Evolutionary conservation across 2,797 vertebrate genomes (phyloP), one percentile per base, ranked within the genome.

Genomic region (Delichon dasypus): DNA sequence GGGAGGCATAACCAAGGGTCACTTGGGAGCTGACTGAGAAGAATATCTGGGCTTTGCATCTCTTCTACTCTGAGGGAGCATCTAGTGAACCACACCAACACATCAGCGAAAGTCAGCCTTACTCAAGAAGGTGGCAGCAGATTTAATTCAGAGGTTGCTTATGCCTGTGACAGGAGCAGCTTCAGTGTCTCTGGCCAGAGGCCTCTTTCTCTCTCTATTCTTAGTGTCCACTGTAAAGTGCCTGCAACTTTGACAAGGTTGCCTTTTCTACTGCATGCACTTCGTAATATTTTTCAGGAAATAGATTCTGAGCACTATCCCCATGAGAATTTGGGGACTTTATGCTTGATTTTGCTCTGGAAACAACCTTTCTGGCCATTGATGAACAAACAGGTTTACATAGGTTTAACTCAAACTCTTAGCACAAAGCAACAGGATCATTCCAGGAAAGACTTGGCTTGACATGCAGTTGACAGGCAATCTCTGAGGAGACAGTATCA

Each of bases 131-230:
- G n/a, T 10, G 7, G 20, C 30, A 75, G 48, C 38, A 54, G 42
- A 65, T 79, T 83, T 70, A 75, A 60, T 60, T 71, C 22, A 51
- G 57, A 78, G 13, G 8, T 25, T 81, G 25, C 36, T 72, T 62
- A 27, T 30, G 10, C 15, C 42, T 70, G 9, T 55, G 34, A 23
- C 0, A 0, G 51, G 50, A 83, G 15, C 18, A 71, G 6, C 6
- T 29, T 58, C 50, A 45, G 9, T 4, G 20, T 38, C 18, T 77
- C 45, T 81, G 66, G 44, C 32, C 30, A 2, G 3, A 32, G 44
- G 17, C 6, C 30, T 27, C 30, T 67, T 87, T 44, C 40, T 79
- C 55, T 77, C 20, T 34, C 73, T 85, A 54, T 71, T 64, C 32
- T 53, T 32, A 12, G 18, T 64, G 21, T 32, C 40, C 11, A 7